These are phyloP conservation scores for Eretmochelys imbricata DNA, from an alignment of 2,113 vertebrate species.

Conservation along the genomic window DNA sequence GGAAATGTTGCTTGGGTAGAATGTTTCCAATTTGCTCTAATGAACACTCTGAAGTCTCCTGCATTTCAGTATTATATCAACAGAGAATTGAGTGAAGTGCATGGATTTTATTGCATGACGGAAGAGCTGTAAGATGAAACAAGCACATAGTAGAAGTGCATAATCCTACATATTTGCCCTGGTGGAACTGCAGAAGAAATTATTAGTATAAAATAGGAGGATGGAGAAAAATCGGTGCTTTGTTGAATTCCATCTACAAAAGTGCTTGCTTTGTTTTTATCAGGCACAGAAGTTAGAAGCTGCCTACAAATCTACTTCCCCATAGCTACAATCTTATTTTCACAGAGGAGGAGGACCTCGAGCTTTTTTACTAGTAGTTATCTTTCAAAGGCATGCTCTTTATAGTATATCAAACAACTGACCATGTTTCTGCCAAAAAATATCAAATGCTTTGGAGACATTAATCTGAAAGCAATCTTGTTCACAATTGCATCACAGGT, in stretches of 20 bases:
- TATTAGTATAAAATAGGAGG: not conserved
- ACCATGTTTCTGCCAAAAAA: not conserved
- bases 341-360: not conserved
- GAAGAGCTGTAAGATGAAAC: constrained; percentile 45
- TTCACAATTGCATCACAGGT: not conserved
- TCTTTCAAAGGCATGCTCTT: not conserved
- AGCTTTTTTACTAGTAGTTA: not conserved
- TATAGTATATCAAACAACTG: not conserved
- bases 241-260: not conserved
- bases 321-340: not conserved
- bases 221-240: not conserved
- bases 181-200: not conserved
- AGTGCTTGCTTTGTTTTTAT: not conserved
- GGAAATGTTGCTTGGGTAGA: not conserved
- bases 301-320: not conserved
- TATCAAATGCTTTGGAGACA: not conserved
- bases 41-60: not conserved
- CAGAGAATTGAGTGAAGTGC: not conserved
- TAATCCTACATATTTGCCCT: not conserved
- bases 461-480: not conserved
- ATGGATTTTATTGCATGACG: not conserved
- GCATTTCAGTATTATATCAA: not conserved
- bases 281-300: not conserved
- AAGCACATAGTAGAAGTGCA: not conserved
- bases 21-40: not conserved